These are phyloP conservation scores for Osmerus mordax DNA, from an alignment of 2,113 vertebrate species.

Conservation along the genomic window DNA sequence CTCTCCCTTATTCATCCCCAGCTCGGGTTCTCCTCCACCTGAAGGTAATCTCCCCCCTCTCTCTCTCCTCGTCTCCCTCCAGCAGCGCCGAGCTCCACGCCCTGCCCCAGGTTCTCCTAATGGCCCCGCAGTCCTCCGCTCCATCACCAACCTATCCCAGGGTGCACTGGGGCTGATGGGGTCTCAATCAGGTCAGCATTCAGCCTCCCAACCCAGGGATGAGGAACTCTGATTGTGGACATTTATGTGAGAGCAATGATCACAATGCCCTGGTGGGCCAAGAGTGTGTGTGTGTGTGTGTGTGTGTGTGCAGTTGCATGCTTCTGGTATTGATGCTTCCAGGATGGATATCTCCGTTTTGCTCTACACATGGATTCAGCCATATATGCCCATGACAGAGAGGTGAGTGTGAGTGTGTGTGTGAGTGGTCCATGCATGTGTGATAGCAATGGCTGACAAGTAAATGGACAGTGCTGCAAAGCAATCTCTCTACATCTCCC, in stretches of 20 bases:
- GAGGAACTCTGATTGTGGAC: not conserved
- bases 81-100: too few relatives aligned
- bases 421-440: not conserved
- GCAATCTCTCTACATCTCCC: not conserved
- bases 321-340: too few relatives aligned
- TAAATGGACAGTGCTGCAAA: not conserved
- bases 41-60: not conserved
- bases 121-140: not conserved
- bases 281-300: too few relatives aligned
- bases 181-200: constrained; percentile 1
- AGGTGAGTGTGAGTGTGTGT: not conserved
- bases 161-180: not conserved
- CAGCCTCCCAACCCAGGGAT: not conserved
- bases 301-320: too few relatives aligned
- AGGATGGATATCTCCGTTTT: too few relatives aligned
- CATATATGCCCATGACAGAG: not conserved
- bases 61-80: not conserved
- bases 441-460: too few relatives aligned
- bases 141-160: not conserved
- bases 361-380: too few relatives aligned
- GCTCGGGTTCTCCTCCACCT: too few relatives aligned
- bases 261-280: too few relatives aligned
- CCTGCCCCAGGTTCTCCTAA: too few relatives aligned
- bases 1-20: too few relatives aligned
- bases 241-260: too few relatives aligned